Percentiles rank a stretch among this genome's conserved stretches.
phyloP scores from a whole-genome alignment of 2,113 vertebrate species.

The Pomatostomus ruficeps region DNA sequence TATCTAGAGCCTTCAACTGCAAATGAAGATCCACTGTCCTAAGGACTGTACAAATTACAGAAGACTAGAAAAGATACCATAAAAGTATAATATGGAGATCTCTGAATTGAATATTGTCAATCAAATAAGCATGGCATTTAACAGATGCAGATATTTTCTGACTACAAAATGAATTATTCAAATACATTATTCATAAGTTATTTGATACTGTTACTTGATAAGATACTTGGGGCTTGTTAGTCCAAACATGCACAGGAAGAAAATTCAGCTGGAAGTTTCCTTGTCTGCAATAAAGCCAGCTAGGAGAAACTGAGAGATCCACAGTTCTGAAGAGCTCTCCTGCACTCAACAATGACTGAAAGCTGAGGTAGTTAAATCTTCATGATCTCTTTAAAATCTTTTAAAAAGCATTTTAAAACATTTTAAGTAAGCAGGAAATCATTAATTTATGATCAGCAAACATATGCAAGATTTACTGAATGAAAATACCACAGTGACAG shows the following conservation, averaged over 20 bases:
- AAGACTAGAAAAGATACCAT: not conserved
- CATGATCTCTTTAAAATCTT: not conserved
- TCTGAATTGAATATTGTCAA: not conserved
- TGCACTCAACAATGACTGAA: not conserved
- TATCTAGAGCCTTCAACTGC: not conserved
- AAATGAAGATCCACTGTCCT: not conserved
- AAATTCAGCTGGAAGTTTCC: not conserved
- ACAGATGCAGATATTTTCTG: not conserved
- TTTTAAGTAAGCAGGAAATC: not conserved
- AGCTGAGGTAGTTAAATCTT: not conserved
- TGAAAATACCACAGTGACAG: not conserved
- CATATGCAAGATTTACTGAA: not conserved
- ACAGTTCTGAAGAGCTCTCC: not conserved
- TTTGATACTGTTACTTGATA: not conserved
- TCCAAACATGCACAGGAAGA: not conserved
- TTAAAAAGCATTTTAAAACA: not conserved
- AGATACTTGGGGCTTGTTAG: not conserved
- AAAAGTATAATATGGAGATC: not conserved
- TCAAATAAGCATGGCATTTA: not conserved
- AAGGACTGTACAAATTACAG: not conserved
- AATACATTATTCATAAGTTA: not conserved
- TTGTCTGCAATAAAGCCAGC: not conserved
- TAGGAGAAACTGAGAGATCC: not conserved
- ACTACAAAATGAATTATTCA: not conserved
- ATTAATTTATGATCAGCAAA: not conserved